These are phyloP conservation scores for Lophotis ruficrista DNA, from an alignment of 2,113 vertebrate species.

Conservation along the genomic window DNA sequence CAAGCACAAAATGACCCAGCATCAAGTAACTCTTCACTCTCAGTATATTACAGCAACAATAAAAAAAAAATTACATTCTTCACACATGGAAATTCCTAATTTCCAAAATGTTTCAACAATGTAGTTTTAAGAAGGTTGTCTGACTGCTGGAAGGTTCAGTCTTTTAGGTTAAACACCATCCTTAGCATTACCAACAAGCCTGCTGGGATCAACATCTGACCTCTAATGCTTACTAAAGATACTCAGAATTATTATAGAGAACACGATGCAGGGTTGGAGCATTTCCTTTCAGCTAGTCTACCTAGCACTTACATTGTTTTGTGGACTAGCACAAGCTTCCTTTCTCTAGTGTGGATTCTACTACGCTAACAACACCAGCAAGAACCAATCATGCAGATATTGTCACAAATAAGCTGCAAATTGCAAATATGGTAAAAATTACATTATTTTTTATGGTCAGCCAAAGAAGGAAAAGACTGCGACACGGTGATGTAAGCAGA, in stretches of 20 bases:
- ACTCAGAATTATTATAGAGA: not conserved
- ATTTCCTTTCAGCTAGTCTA: not conserved
- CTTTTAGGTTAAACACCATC: not conserved
- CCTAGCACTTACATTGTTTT: not conserved
- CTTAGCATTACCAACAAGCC: not conserved
- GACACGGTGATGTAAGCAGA: not conserved
- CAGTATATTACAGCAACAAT: not conserved
- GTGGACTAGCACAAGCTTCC: not conserved
- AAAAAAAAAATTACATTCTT: not conserved
- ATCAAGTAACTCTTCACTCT: not conserved
- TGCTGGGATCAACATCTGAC: not conserved
- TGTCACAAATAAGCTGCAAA: not conserved
- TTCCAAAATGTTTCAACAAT: not conserved
- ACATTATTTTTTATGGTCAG: not conserved
- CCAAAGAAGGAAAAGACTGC: not conserved
- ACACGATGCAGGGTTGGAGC: not conserved
- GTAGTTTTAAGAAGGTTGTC: not conserved
- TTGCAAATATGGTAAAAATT: not conserved
- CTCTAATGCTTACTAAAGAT: not conserved
- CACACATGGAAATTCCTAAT: not conserved
- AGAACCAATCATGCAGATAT: not conserved
- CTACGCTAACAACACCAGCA: fast-evolving
- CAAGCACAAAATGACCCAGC: not conserved
- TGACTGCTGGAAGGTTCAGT: not conserved
- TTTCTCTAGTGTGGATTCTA: not conserved